Evolutionary conservation across 2,113 vertebrate species (phyloP).

Genomic region (Felis chaus): DNA sequence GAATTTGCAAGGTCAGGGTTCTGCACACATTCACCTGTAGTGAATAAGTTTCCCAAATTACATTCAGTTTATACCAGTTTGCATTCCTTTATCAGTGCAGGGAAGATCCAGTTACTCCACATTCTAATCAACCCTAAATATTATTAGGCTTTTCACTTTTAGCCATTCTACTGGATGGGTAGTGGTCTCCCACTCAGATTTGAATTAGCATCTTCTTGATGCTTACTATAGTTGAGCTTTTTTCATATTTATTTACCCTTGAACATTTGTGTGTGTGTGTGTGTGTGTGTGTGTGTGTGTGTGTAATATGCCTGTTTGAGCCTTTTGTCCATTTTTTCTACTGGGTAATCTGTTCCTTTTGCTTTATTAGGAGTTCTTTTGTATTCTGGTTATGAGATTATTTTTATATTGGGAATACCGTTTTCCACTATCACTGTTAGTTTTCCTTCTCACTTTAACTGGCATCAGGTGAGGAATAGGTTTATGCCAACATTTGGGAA

Average conservation of each 20-base stretch:
- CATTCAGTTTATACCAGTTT: background rate
- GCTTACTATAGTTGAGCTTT: background rate
- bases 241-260: background rate
- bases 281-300: background rate
- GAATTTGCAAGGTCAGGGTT: background rate
- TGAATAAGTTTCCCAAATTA: background rate
- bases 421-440: background rate
- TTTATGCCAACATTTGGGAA: background rate
- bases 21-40: background rate
- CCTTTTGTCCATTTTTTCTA: background rate
- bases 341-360: background rate
- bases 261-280: background rate
- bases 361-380: background rate
- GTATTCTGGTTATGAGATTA: background rate
- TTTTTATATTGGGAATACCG: background rate
- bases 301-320: background rate
- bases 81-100: background rate
- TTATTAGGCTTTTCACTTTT: background rate
- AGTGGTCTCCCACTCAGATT: background rate
- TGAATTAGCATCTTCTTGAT: background rate
- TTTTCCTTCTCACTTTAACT: background rate
- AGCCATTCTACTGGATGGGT: background rate
- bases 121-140: background rate
- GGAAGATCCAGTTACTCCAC: background rate
- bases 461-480: background rate